Percentiles rank a stretch among this genome's conserved stretches.
Conservation (phyloP, 2,797 vertebrate genomes). For the Australoheros facetus region DNA sequence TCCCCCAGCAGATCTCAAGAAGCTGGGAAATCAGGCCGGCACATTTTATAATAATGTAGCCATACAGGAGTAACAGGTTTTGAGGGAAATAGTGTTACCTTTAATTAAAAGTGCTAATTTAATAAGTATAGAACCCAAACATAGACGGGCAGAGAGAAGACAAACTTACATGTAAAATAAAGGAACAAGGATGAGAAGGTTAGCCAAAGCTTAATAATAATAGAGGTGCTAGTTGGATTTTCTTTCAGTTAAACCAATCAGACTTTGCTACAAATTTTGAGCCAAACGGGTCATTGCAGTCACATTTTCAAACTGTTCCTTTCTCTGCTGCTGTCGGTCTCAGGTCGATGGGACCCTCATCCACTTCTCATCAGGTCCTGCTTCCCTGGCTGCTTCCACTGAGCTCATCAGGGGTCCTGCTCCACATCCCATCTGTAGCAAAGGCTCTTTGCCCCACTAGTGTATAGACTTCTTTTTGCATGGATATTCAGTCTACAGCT, state of each 20-base stretch:
- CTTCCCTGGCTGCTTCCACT: background rate
- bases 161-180: background rate
- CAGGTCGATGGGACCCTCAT: background rate
- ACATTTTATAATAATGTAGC: background rate
- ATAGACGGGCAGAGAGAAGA: background rate
- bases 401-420: background rate
- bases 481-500: background rate
- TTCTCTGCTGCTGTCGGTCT: background rate
- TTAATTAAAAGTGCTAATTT: too few relatives aligned
- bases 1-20: too few relatives aligned
- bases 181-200: too few relatives aligned
- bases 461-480: background rate
- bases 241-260: background rate
- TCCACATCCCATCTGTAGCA: background rate
- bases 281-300: background rate
- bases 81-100: too few relatives aligned
- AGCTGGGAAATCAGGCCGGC: too few relatives aligned
- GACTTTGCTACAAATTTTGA: background rate
- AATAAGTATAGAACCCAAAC: background rate
- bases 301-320: background rate
- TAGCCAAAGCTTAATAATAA: background rate
- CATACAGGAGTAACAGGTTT: background rate
- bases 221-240: accelerated
- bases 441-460: background rate
- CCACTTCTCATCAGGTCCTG: background rate